A percentile compares a stretch with the other conserved stretches of the same genome.
These are phyloP conservation scores for Luidia sarsii DNA, from an alignment of 53 echinoderm and acorn worm genomes.

Conservation along the genomic window DNA sequence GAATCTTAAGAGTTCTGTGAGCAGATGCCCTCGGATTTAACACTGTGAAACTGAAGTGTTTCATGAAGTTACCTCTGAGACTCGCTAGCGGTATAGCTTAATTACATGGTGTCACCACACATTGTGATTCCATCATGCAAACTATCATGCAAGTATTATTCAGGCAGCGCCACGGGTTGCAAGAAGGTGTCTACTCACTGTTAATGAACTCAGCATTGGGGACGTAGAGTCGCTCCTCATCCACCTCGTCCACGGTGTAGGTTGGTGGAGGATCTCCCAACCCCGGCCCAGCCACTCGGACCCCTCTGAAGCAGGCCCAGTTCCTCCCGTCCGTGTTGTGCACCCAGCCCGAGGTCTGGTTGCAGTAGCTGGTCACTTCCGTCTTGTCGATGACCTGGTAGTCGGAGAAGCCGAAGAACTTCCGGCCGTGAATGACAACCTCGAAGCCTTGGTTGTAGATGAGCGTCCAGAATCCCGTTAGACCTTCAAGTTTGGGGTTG, in stretches of 20 bases:
- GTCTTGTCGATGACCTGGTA: constrained; percentile 59
- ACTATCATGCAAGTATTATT: too few relatives aligned
- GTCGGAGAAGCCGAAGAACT: constrained; percentile 73
- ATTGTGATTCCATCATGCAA: too few relatives aligned
- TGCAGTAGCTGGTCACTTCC: constrained; percentile 64
- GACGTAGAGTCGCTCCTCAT: constrained; percentile 9
- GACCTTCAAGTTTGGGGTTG: too few relatives aligned
- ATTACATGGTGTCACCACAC: too few relatives aligned
- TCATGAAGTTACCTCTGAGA: too few relatives aligned
- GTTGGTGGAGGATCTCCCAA: constrained; percentile 22
- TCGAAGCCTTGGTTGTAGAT: constrained; percentile 82
- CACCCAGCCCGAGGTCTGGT: constrained; percentile 65
- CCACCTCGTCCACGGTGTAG: constrained; percentile 19
- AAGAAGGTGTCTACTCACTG: constrained; percentile 14
- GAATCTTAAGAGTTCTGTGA: too few relatives aligned
- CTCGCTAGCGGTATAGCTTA: too few relatives aligned
- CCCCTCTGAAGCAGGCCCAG: constrained; percentile 74
- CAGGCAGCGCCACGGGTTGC: too few relatives aligned
- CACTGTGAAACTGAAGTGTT: too few relatives aligned
- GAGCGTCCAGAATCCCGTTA: constrained; percentile 74
- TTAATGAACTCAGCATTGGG: constrained; percentile 29
- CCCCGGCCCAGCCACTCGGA: constrained; percentile 39
- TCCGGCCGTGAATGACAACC: constrained; percentile 63
- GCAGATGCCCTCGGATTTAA: too few relatives aligned
- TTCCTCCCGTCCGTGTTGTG: constrained; percentile 65